Evolutionary conservation across 2,797 vertebrate species (phyloP).

Genomic region (Clarias laeviceps): DNA sequence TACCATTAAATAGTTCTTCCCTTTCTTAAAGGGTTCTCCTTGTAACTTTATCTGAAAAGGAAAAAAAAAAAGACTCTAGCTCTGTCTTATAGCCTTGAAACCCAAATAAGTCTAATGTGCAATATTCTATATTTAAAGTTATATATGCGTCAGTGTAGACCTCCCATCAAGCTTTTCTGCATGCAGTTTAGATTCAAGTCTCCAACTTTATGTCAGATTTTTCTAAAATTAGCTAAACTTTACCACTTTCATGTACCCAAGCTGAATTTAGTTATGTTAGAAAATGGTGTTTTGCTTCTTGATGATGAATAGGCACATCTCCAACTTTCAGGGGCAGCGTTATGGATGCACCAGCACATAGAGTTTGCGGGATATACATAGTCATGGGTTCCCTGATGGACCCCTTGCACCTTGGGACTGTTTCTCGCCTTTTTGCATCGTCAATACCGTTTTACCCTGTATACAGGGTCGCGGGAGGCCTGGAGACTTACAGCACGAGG

Average conservation of each 20-base stretch:
- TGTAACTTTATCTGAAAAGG: not conserved
- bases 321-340: not conserved
- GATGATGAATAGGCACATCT: not conserved
- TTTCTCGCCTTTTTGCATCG: not conserved
- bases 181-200: not conserved
- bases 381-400: not conserved
- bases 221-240: not conserved
- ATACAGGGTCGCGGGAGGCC: too few species aligned
- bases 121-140: not conserved
- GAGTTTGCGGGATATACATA: not conserved
- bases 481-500: too few species aligned
- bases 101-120: not conserved
- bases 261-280: not conserved
- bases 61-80: not conserved
- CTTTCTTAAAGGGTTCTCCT: not conserved
- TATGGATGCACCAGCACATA: not conserved
- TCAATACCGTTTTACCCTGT: too few species aligned
- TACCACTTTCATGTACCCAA: too few species aligned
- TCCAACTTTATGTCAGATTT: not conserved
- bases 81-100: not conserved
- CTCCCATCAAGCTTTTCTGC: not conserved
- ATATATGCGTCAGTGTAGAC: not conserved
- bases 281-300: not conserved
- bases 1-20: not conserved
- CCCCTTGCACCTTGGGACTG: not conserved